Base-by-base conservation (phyloP, 2,113 vertebrate species). In the Peromyscus leucopus region DNA sequence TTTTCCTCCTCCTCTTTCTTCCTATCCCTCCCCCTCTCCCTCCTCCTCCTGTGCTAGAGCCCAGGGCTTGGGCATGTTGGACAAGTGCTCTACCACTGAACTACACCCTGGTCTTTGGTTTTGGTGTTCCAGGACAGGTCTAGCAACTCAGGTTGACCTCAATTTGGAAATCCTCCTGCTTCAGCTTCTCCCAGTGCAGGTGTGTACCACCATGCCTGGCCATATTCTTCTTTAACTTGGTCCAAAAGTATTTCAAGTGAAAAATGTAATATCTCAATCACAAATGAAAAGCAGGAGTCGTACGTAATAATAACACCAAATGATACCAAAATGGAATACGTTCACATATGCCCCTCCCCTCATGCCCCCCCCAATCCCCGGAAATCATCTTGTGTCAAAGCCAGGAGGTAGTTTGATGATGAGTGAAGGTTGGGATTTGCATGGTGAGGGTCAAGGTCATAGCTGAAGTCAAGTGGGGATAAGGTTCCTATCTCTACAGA, bases 221-320 rank as follows among this genome's bases (percentile, higher is more conserved):
- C 15, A 12, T n/a, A 42, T 33, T 72, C 39, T 78, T 95, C 84
- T 86, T 90, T 22, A 85, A 79, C 63, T 26, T 33, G 17, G 95
- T 72, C 69, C 79, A 17, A 55, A 78, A 79, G 51, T 92, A 59
- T 71, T 93, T 87, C 19, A 33, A 90, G 86, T 90, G 33, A 93
- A 42, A 83, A 83, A 46, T 39, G 39, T 28, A 17, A 72, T 74
- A 51, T 82, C 19, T 5, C 36, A 22, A n/a, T 59, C 48, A 61
- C 36, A n/a, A 24, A 59, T 15, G 36, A 12, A 39, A 83, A 26
- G 19, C 57, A 61, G 55, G 12, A 15, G 19, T 22, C 51, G 21
- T 36, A 15, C 36, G 51, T 80, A 78, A 48, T 80, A 57, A 80
- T 80, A 36, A n/a, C 12, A 33, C 26, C 42, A 55, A 22, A 57